phyloP scores from a whole-genome alignment of 2,113 vertebrate genomes.

The Athene noctua region DNA sequence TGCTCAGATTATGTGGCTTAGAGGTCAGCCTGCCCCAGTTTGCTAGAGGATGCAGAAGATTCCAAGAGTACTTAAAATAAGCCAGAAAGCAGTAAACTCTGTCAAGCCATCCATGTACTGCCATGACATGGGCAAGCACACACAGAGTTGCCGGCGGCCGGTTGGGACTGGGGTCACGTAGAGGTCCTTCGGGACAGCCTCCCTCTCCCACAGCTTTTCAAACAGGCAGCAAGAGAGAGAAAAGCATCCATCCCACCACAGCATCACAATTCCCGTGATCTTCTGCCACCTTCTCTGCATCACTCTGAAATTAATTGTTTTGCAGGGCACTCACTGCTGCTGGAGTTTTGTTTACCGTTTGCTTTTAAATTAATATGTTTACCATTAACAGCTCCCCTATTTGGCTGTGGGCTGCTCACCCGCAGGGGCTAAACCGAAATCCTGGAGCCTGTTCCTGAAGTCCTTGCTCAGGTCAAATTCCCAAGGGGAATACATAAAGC shows the following conservation, averaged over 20 bases:
- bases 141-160: not conserved
- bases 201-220: not conserved
- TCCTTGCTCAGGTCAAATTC: conserved; percentile 34
- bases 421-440: not conserved
- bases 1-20: conserved; percentile 6
- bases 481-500: not conserved
- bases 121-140: conserved; percentile 15
- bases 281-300: not conserved
- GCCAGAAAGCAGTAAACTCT: conserved; percentile 48
- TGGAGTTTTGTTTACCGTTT: not conserved
- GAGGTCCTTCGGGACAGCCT: conserved; percentile 13
- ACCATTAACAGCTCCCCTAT: not conserved
- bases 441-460: not conserved
- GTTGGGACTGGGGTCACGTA: conserved; percentile 35
- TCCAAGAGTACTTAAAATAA: conserved; percentile 49
- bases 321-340: not conserved
- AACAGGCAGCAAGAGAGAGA: not conserved
- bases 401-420: not conserved
- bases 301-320: not conserved
- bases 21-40: conserved; percentile 51
- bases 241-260: not conserved
- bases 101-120: not conserved
- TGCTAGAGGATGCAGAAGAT: conserved; percentile 25
- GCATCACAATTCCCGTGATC: not conserved
- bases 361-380: conserved; percentile 36